These are phyloP conservation scores for cattle (Bos taurus) DNA, from an alignment of 2,113 vertebrate genomes.

Conservation along the genomic window DNA sequence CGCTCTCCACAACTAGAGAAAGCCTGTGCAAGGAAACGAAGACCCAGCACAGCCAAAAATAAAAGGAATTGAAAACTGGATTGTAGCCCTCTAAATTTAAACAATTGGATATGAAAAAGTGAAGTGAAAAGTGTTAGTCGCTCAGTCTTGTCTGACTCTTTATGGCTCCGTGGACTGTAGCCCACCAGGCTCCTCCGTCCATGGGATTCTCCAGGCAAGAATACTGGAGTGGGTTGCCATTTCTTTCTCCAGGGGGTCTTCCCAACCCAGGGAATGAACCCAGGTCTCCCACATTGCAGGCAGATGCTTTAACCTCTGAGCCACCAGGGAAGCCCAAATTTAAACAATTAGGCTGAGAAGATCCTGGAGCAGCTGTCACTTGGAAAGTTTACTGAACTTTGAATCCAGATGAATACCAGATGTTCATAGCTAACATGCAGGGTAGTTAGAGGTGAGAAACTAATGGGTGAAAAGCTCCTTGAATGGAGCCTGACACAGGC, in stretches of 20 bases:
- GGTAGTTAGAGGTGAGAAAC: background rate
- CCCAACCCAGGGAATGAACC: no score
- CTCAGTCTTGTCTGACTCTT: no score
- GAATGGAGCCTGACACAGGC: background rate
- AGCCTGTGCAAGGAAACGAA: background rate
- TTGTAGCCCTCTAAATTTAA: background rate
- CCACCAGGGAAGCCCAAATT: background rate
- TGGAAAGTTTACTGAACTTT: conserved; percentile 21
- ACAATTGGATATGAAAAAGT: background rate
- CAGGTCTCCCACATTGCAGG: no score
- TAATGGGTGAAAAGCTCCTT: background rate
- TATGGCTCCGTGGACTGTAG: no score
- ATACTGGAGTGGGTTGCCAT: no score
- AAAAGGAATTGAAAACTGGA: background rate
- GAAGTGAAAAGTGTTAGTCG: no score
- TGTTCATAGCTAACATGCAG: background rate
- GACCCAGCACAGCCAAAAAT: background rate
- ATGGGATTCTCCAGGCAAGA: no score
- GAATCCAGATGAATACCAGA: background rate
- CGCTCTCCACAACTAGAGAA: background rate
- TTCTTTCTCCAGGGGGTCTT: no score
- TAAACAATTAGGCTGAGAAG: conserved; percentile 9
- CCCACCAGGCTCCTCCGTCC: no score
- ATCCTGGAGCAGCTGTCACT: background rate
- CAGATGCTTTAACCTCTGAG: no score